Evolutionary conservation across 2,888 invertebrate genomes (phyloP), one percentile per base, ranked within the genome.

Genomic region (Hydroisotoma schaefferi): DNA sequence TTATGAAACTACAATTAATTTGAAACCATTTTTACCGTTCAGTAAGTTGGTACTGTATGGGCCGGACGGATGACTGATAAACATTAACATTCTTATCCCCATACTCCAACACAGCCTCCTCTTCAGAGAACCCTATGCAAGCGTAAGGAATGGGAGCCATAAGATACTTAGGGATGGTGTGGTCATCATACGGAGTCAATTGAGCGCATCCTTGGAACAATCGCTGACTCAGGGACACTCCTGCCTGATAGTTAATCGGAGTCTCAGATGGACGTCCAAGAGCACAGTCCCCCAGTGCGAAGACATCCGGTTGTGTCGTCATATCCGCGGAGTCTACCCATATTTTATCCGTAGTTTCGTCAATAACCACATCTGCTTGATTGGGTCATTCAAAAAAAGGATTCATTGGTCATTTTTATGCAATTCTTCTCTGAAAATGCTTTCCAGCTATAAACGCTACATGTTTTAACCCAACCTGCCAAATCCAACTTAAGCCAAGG

Each of bases 91-190:
- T 76, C 1, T 78, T 76, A 20, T 75, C 76, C 1, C 81, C 82
- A 73, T 75, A 80, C 55, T 76, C 74, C 15, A 73, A 74, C 20
- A 77, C 70, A 2, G 83, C 83, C 26, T 75, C 78, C 68, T 83
- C 83, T 74, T 85, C 84, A 2, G 81, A 77, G 52, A 80, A 75
- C 1, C 84, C 84, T 55, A 81, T 80, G 59, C 77, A 78, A 1
- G 83, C 81, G 74, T 84, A 84, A 73, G 84, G 84, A 25, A 83
- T 67, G 0, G 84, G 83, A 1, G 83, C 83, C 74, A 84, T 83
- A 6, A 84, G 82, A 6, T 83, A 83, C 1, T 83, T 84, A 1
- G 83, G 80, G 8, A 84, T 78, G 6, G 29, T 18, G 5, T 49
- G 49, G 71, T 80, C 75, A 70, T 83, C 75, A 71, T 83, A 52